Base-by-base conservation (phyloP, 2,797 vertebrate genomes). In the Anabas testudineus region DNA sequence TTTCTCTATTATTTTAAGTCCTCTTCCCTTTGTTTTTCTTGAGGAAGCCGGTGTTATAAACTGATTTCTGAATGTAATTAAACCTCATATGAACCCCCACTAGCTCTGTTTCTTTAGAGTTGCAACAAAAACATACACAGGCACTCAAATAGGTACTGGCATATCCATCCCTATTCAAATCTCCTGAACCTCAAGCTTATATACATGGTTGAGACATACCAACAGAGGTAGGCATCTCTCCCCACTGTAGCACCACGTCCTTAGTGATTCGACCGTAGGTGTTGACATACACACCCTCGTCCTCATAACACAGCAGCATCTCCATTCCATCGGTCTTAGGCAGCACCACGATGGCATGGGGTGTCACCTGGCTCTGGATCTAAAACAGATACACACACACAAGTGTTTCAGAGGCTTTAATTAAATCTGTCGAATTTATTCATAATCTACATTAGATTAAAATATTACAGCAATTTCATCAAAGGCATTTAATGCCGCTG, bases 191-290 rank as follows among this genome's bases (percentile, higher is more conserved):
- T 42, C 18, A 39, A 53, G 64, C 13, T 48, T 3, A 48, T 7
- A 36, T 4, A 2, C 1, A 21, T 34, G 16, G 15, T 9, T 13
- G 24, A 14, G 21, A 60, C 86, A 1, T 75, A 91, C 91, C 90
- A 75, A 92, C 88, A 64, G 98, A 99, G 30, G 98, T 99, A 36
- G 97, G 98, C 98, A 99, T 99, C 93, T 99, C 98, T 78, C 98
- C 98, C 97, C 97, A 99, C 89, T 99, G 98, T 51, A 99, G 93
- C 88, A 99, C 97, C 87, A 99, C 96, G 0, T 97, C 96, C 91
- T 97, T 97, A 71, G 95, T 97, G 92, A 97, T 97, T 46, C 96
- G 94, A 5, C 96, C 96, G 0, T 97, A 97, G 0, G 96, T 97
- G 93, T 96, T 97, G 59, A 97, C 96, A 5, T 97, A 97, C 42